phyloP scores from a whole-genome alignment of 2,888 invertebrate species.

The Cordilura impudica region DNA sequence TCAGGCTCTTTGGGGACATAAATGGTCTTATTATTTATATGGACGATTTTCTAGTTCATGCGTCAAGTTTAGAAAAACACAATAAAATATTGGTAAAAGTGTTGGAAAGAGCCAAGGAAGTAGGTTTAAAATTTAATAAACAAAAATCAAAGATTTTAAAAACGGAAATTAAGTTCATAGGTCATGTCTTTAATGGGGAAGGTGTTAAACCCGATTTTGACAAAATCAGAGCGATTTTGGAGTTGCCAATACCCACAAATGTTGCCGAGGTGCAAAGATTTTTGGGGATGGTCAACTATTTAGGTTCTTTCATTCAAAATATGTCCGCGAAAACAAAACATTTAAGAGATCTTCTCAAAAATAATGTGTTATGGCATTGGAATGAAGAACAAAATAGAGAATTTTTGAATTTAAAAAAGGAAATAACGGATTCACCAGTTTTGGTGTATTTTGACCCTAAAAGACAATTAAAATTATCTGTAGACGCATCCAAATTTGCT shows the following conservation, averaged over 20 bases:
- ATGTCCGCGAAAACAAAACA: not conserved
- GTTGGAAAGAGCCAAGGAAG: too few species aligned
- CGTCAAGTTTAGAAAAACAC: too few species aligned
- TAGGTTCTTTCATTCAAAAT: too few species aligned
- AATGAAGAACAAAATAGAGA: not conserved
- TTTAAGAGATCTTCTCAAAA: too few species aligned
- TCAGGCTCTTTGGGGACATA: too few species aligned
- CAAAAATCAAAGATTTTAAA: too few species aligned
- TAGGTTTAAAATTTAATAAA: not conserved
- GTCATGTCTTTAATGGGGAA: not conserved
- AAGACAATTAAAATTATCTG: not conserved
- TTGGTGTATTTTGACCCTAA: too few species aligned
- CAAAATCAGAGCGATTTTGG: not conserved
- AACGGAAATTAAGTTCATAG: too few species aligned
- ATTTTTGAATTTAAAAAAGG: not conserved
- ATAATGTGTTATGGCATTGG: not conserved
- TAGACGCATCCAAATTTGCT: conserved; percentile 13
- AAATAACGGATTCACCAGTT: not conserved
- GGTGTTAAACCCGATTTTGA: not conserved
- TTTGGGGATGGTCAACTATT: not conserved
- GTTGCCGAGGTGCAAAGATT: not conserved
- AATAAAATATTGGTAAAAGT: too few species aligned
- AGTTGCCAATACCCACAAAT: not conserved
- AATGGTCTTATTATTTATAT: too few species aligned
- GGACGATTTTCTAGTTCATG: too few species aligned